Evolutionary conservation across 37 sponge, comb jelly and placozoan species (phyloP).

Genomic region (Diacarnus erythraeanus): DNA sequence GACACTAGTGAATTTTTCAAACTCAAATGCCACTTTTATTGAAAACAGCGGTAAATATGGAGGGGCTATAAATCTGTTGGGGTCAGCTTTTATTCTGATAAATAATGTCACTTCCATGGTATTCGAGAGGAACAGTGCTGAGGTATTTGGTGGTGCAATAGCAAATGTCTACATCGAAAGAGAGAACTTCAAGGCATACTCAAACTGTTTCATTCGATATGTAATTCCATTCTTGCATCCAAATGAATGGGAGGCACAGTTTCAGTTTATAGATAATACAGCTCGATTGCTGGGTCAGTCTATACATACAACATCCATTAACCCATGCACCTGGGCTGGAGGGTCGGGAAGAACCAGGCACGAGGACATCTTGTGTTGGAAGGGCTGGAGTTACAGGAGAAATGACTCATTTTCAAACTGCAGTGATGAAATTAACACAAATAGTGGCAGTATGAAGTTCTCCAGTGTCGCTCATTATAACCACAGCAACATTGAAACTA

Average conservation of each 20-base stretch:
- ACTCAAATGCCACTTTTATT: constrained; percentile 4
- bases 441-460: background rate
- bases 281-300: constrained; percentile 20
- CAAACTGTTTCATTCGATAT: constrained; percentile 50
- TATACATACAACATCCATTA: constrained; percentile 52
- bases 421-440: background rate
- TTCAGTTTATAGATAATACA: constrained; percentile 17
- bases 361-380: constrained; percentile 6
- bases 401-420: background rate
- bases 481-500: background rate
- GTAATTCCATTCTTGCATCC: background rate
- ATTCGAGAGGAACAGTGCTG: constrained; percentile 46
- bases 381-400: background rate
- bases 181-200: background rate
- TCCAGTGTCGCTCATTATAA: background rate
- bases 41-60: constrained; percentile 47
- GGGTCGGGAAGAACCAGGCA: background rate
- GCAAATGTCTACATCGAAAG: constrained; percentile 26
- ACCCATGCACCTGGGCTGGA: constrained; percentile 38
- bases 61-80: constrained; percentile 61
- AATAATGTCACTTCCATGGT: background rate
- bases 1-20: constrained; percentile 21
- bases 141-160: constrained; percentile 53
- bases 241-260: constrained; percentile 12
- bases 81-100: constrained; percentile 5